Base-by-base conservation (phyloP, 2,888 invertebrate species). In the Minunthozetes semirufus region DNA sequence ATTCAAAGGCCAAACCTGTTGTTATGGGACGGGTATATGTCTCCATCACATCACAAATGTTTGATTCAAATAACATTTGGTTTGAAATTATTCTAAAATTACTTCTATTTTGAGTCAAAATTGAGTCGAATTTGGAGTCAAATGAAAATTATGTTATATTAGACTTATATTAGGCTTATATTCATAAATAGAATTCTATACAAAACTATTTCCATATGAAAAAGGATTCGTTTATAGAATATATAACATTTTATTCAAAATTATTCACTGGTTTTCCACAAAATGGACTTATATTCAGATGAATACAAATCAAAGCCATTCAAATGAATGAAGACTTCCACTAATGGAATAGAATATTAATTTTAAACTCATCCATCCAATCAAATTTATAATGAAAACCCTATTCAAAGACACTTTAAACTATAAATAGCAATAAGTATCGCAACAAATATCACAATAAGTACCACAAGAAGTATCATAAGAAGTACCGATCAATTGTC, bases 191-290 rank as follows among this genome's bases (percentile, higher is more conserved):
- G 25, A 56, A 6, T 25, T 56, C 56, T 25, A 56, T n/a, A 25
- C 56, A 56, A 56, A 56, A 25, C 15, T 25, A 56, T 56, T 56
- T 56, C 25, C 53, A 53, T 53, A n/a, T 53, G n/a, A 53, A 53
- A 53, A 53, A 15, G 4, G 8, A 53, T 9, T 56, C 25, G 25
- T 11, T 56, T 56, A 22, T 25, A 25, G 33, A 25, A 56, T 25
- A n/a, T 25, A 56, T 25, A 25, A 13, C 3, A 9, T 56, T 56
- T 56, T 53, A 53, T 17, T 53, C 53, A 53, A 8, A 53, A 53
- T 15, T 53, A 53, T n/a, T 53, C 53, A 53, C 6, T 53, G 53
- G n/a, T 19, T 53, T 17, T n/a, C 15, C 4, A 33, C 19, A 53
- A 19, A 53, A 53, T 53, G n/a, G n/a, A 53, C n/a, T 53, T 19